Evolutionary conservation across 64 coral and sea anemone genomes (phyloP).

Genomic region (Stichodactyla mertensii): DNA sequence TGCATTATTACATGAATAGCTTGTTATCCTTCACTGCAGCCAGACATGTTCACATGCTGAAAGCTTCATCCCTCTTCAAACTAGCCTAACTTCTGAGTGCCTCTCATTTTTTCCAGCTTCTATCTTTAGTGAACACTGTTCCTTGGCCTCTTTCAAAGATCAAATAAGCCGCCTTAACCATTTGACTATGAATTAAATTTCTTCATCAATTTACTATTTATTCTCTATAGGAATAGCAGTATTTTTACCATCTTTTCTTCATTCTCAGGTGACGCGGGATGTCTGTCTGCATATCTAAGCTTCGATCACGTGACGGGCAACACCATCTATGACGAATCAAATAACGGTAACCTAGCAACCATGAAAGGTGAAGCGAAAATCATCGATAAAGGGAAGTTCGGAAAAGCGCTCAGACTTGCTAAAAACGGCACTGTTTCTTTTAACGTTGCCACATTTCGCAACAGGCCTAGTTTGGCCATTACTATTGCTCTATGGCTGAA

Average conservation of each 20-base stretch:
- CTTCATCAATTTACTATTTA: too few relatives aligned
- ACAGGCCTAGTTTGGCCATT: constrained; percentile 80
- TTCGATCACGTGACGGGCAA: constrained; percentile 71
- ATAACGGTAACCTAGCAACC: constrained; percentile 83
- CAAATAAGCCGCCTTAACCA: too few relatives aligned
- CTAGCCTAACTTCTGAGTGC: too few relatives aligned
- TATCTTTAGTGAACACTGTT: too few relatives aligned
- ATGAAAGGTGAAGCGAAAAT: constrained; percentile 56
- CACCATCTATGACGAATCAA: constrained; percentile 67
- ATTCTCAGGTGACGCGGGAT: constrained; percentile 78
- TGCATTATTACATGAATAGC: too few relatives aligned
- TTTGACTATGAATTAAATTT: too few relatives aligned
- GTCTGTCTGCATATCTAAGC: constrained; percentile 76
- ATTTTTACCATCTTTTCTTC: background rate
- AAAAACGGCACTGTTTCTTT: constrained; percentile 74
- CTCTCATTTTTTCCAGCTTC: too few relatives aligned
- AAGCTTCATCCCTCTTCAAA: too few relatives aligned
- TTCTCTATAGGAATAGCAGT: too few relatives aligned
- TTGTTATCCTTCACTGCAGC: too few relatives aligned
- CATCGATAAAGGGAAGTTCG: constrained; percentile 66
- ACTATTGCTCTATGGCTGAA: constrained; percentile 87
- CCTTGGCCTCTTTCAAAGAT: too few relatives aligned
- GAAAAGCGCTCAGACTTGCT: constrained; percentile 58
- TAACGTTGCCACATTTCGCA: constrained; percentile 69
- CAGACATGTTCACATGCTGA: too few relatives aligned